Evolutionary conservation across 2,113 vertebrate genomes (phyloP), one percentile per base, ranked within the genome.

Genomic region (Nibea coibor): DNA sequence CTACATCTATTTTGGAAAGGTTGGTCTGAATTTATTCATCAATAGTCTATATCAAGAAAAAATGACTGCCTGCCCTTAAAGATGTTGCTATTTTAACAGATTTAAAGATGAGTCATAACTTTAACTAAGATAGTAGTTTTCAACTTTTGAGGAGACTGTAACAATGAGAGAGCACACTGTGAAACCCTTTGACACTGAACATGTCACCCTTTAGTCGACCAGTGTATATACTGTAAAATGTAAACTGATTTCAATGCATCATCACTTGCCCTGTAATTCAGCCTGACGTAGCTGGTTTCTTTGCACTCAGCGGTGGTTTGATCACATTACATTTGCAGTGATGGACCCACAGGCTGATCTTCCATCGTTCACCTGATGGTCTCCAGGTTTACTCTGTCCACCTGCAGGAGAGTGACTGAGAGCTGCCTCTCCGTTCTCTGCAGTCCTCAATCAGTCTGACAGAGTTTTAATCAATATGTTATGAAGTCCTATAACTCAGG

Each of bases 401-500:
- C 28, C 59, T 45, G 19, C 68, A 59, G 68, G 47, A 47, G 56
- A 50, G 58, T 64, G 82, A 79, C 35, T 35, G 81, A 77, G 75
- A 58, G 57, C 67, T 71, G 73, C 57, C 72, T 81, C 1, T 81
- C 82, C 73, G 42, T 43, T 12, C 68, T 28, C 62, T 42, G 71
- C 51, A 10, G 70, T 79, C 76, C 47, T 87, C 84, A 65, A 80
- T 91, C 90, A 81, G 3, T 45, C 50, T 87, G 86, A 80, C 72
- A 63, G 80, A 76, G 71, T 71, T 81, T 83, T 68, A 84, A 91
- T 91, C 86, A 75, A 91, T 86, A 72, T 12, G 19, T 74, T 80
- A 85, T 88, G 86, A 89, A 87, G 82, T 81, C 63, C 63, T 65
- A 83, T 91, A 91, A 88, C 77, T 85, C 86, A 85, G 43, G 63